These are phyloP conservation scores for Schlechtendalia chinensis DNA, from an alignment of 1,140 invertebrate species.

Conservation along the genomic window DNA sequence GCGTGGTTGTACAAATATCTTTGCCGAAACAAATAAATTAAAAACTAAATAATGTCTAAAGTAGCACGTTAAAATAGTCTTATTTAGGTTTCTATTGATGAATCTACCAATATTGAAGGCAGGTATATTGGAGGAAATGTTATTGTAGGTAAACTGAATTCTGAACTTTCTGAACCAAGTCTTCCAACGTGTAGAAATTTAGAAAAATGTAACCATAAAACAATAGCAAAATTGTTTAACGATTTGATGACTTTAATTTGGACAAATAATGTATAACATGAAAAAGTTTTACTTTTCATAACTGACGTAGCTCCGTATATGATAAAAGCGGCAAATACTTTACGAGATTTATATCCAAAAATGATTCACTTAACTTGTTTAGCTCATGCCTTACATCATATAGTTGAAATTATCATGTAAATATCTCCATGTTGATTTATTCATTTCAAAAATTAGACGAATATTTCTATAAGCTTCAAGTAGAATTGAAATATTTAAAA, in stretches of 20 bases:
- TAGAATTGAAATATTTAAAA: constrained; percentile 2
- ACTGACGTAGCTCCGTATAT: constrained; percentile 38
- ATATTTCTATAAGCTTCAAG: constrained; percentile 13
- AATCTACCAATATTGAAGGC: too few relatives aligned
- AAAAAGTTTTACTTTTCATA: constrained; percentile 17
- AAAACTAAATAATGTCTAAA: constrained; percentile 11
- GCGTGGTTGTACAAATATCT: not conserved
- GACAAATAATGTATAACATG: not conserved
- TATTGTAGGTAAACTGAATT: too few relatives aligned
- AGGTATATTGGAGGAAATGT: too few relatives aligned
- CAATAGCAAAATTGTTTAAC: too few relatives aligned
- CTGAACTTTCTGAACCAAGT: too few relatives aligned
- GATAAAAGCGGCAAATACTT: constrained; percentile 10
- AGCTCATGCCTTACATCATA: constrained; percentile 3
- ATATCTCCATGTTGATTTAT: not conserved
- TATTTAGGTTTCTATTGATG: too few relatives aligned
- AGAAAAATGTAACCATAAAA: too few relatives aligned
- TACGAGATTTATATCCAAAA: constrained; percentile 4
- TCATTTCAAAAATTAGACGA: constrained; percentile 5
- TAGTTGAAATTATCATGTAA: constrained; percentile 2
- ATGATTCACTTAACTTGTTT: too few relatives aligned
- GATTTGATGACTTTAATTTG: not conserved
- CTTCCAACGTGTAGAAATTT: too few relatives aligned
- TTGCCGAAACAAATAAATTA: too few relatives aligned
- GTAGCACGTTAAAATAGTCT: too few relatives aligned